Evolutionary conservation across 1,140 invertebrate species (phyloP).

Genomic region (Ceratosolen fusciceps): DNA sequence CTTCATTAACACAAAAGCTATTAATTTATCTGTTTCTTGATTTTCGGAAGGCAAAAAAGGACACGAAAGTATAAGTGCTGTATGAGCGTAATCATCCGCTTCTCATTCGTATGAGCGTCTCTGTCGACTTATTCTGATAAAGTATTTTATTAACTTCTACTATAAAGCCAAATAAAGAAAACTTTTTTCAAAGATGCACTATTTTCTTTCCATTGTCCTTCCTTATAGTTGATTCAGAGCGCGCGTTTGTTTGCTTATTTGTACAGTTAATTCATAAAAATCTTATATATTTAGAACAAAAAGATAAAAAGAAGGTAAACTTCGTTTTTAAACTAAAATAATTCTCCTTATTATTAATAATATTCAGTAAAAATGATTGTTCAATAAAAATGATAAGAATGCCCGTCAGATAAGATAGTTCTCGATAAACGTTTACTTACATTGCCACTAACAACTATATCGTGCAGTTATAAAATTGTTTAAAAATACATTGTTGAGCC

Average conservation of each 20-base stretch:
- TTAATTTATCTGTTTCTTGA: neutral
- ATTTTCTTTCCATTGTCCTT: neutral
- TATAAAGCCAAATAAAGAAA: neutral
- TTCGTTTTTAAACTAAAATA: no score
- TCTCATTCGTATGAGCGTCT: no score
- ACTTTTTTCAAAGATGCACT: neutral
- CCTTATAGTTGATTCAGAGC: neutral
- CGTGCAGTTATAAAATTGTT: neutral
- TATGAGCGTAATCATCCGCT: neutral
- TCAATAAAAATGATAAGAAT: neutral
- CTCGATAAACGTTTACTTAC: neutral
- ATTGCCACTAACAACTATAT: neutral
- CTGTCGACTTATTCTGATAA: neutral
- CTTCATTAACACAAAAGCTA: neutral
- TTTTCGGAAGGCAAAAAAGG: neutral
- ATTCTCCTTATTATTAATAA: no score
- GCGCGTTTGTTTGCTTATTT: no score
- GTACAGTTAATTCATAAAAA: no score
- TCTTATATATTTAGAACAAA: no score
- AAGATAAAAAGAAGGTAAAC: no score
- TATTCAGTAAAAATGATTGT: no score
- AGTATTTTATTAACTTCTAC: neutral
- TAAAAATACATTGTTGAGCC: neutral
- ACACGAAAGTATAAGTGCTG: neutral
- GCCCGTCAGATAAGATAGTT: neutral